These are phyloP conservation scores for Cyclopterus lumpus DNA, from an alignment of 2,797 vertebrate genomes.

Conservation along the genomic window DNA sequence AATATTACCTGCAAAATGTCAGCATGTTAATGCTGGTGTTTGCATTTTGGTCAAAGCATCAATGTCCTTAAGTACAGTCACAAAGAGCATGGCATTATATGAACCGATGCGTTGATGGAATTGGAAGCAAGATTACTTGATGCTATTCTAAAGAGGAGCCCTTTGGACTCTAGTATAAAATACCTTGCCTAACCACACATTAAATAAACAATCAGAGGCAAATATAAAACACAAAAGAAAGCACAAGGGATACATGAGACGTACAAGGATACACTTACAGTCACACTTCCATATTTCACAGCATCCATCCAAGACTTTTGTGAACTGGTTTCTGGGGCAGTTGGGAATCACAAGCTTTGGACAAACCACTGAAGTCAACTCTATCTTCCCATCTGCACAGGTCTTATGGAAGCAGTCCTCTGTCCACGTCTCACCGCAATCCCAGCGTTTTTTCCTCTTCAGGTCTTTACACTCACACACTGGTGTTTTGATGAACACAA, in stretches of 20 bases:
- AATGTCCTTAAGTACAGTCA: not conserved
- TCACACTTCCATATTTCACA: conserved; percentile 77
- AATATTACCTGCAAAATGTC: not conserved
- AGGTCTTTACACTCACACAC: conserved; percentile 56
- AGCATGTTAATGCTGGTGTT: not conserved
- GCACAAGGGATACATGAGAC: not conserved
- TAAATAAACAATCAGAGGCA: not conserved
- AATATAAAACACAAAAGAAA: not conserved
- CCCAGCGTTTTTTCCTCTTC: conserved; percentile 54
- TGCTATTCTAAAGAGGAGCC: not conserved
- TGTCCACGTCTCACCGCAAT: conserved; percentile 62
- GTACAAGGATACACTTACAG: conserved; percentile 71
- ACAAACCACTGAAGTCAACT: conserved; percentile 63
- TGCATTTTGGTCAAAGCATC: not conserved
- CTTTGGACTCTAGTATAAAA: not conserved
- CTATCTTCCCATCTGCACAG: conserved; percentile 58
- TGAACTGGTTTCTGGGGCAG: conserved; percentile 64
- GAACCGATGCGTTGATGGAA: not conserved
- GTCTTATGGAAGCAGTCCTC: conserved; percentile 73
- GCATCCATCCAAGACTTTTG: conserved; percentile 71
- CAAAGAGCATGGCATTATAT: not conserved
- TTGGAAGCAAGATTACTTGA: not conserved
- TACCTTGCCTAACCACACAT: not conserved
- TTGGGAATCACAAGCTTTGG: conserved; percentile 22
- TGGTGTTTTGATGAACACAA: not conserved